A percentile compares a stretch with the other conserved stretches of the same genome.
Evolutionary conservation across 2,888 invertebrate species (phyloP).

Genomic region (Trachelus stipa): DNA sequence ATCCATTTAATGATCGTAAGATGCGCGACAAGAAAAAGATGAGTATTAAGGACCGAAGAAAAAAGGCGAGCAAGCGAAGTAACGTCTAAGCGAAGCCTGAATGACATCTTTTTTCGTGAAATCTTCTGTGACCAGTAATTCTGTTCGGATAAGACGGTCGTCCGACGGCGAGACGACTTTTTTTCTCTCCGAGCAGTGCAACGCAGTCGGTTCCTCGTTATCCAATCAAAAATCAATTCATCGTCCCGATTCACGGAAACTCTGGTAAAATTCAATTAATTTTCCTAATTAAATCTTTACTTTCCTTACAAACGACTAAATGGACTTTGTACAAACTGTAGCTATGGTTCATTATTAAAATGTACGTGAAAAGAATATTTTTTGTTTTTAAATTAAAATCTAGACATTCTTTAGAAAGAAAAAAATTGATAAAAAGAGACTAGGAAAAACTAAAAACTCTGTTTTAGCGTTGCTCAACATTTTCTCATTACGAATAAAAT

Average conservation of each 20-base stretch:
- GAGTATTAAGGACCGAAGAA: background rate
- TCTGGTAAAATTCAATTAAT: background rate
- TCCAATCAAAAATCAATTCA: background rate
- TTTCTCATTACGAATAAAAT: background rate
- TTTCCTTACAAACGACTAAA: background rate
- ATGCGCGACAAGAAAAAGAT: background rate
- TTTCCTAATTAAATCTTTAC: background rate
- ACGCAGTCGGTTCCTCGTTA: background rate
- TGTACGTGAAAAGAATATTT: background rate
- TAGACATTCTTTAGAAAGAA: background rate
- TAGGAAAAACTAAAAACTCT: background rate
- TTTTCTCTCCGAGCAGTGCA: background rate
- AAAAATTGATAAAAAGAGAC: background rate
- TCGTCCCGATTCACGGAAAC: background rate
- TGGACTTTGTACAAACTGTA: background rate
- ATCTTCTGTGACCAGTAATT: background rate
- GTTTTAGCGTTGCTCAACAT: background rate
- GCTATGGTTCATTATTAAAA: background rate
- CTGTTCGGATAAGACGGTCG: background rate
- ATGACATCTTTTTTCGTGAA: background rate
- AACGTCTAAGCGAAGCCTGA: background rate
- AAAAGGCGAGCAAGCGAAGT: background rate
- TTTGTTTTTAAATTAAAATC: background rate
- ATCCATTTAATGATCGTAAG: background rate
- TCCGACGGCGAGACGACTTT: background rate